Evolutionary conservation across 2,888 invertebrate genomes (phyloP).

Genomic region (Apoda limacodes): DNA sequence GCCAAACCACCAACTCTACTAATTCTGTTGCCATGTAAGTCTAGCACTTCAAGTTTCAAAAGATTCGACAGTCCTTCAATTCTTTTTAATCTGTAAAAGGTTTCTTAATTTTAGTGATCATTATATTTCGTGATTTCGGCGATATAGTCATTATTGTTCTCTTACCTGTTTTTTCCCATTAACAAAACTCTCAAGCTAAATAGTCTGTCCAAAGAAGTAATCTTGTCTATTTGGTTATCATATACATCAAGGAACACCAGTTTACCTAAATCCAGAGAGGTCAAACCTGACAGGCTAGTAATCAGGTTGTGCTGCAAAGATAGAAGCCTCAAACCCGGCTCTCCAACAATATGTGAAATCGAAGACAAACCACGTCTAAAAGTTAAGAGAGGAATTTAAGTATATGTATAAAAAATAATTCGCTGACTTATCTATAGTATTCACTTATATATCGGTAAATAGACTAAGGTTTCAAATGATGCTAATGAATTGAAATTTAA

Average conservation of each 20-base stretch:
- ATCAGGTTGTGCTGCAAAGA: slow-evolving; percentile 95
- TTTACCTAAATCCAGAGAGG: slow-evolving; percentile 71
- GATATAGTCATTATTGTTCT: neutral
- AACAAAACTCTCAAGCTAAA: slow-evolving; percentile 86
- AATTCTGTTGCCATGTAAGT: slow-evolving; percentile 94
- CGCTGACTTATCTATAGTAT: too few species aligned
- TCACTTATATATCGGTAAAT: too few species aligned
- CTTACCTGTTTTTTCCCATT: slow-evolving; percentile 90
- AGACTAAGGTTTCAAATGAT: too few species aligned
- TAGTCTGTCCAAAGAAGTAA: slow-evolving; percentile 81
- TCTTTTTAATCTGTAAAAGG: slow-evolving; percentile 77
- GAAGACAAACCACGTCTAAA: slow-evolving; percentile 82
- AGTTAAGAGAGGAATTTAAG: too few species aligned
- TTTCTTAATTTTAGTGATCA: too few species aligned
- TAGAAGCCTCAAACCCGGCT: slow-evolving; percentile 82
- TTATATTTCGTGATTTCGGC: neutral
- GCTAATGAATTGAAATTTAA: too few species aligned
- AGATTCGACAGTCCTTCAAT: slow-evolving; percentile 82
- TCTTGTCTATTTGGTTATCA: slow-evolving; percentile 92
- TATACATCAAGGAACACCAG: slow-evolving; percentile 94
- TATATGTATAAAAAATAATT: too few species aligned
- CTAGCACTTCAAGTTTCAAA: slow-evolving; percentile 87
- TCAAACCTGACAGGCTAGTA: slow-evolving; percentile 75
- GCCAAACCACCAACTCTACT: slow-evolving; percentile 77
- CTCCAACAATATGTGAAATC: slow-evolving; percentile 85